A percentile compares a stretch with the other conserved stretches of the same genome.
These are phyloP conservation scores for Gambusia yucatana DNA, from an alignment of 2,797 vertebrate species.

Conservation along the genomic window DNA sequence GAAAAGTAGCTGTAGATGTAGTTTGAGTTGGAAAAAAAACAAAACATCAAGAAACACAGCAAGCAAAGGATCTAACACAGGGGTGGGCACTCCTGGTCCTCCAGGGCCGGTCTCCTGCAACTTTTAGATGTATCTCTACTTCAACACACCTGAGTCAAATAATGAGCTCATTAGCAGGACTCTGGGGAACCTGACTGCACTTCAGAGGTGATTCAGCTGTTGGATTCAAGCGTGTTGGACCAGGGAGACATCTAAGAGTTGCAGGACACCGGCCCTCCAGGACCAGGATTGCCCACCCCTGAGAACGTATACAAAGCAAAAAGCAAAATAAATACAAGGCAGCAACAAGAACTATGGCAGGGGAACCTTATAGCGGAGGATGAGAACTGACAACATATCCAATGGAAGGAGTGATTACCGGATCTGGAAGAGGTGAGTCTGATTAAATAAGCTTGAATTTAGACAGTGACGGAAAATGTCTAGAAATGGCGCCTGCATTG, in stretches of 20 bases:
- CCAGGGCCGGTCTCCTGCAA: too few relatives aligned
- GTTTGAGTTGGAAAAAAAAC: not conserved
- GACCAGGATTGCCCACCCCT: too few relatives aligned
- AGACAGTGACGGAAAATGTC: not conserved
- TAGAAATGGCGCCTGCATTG: not conserved
- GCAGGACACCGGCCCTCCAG: too few relatives aligned
- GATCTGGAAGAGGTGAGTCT: not conserved
- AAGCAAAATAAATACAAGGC: not conserved
- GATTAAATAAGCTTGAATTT: not conserved
- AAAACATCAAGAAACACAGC: not conserved
- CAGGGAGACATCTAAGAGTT: too few relatives aligned
- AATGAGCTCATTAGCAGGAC: too few relatives aligned
- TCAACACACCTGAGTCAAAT: too few relatives aligned
- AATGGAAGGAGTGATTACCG: not conserved
- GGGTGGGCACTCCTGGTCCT: too few relatives aligned
- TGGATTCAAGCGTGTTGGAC: too few relatives aligned
- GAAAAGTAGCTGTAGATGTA: not conserved
- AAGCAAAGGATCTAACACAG: not conserved
- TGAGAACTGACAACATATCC: not conserved
- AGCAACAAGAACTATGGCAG: not conserved
- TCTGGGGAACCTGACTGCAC: too few relatives aligned
- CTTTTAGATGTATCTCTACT: too few relatives aligned
- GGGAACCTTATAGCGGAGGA: not conserved
- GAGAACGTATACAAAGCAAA: not conserved
- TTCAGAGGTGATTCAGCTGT: too few relatives aligned